phyloP scores from a whole-genome alignment of 92 coral and sea anemone species.

The Heteractis magnifica region DNA sequence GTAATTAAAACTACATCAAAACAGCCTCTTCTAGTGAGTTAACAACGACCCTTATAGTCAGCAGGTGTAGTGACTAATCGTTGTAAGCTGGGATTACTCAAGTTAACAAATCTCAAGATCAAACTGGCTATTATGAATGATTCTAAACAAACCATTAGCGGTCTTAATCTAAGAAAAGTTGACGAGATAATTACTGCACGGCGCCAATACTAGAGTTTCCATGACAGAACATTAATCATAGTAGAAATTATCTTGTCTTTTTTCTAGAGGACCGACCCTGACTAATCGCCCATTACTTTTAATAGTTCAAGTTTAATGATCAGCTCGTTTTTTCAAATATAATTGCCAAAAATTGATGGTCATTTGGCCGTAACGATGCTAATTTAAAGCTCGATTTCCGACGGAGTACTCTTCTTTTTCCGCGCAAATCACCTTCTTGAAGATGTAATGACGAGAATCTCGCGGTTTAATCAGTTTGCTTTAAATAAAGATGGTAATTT shows the following conservation, averaged over 20 bases:
- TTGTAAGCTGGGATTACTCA: not conserved
- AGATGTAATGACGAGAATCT: too few relatives aligned
- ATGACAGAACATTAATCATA: conserved; percentile 12
- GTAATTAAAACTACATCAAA: not conserved
- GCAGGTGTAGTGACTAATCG: not conserved
- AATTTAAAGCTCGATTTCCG: conserved; percentile 27
- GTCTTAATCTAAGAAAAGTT: not conserved
- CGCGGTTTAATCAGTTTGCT: not conserved
- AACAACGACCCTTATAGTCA: not conserved
- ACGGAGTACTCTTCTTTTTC: not conserved
- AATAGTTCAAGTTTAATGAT: not conserved
- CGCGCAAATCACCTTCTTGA: not conserved
- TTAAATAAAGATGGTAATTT: not conserved
- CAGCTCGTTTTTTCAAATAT: not conserved
- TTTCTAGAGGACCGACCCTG: conserved; percentile 1
- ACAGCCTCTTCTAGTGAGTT: conserved; percentile 3
- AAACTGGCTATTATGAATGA: not conserved
- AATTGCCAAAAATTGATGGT: not conserved
- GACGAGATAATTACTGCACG: not conserved
- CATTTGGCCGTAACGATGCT: conserved; percentile 4
- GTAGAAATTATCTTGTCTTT: not conserved
- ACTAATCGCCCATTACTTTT: conserved; percentile 28
- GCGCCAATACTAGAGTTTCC: not conserved
- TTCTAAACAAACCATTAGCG: not conserved
- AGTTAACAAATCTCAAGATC: conserved; percentile 2